Evolutionary conservation across 1,140 invertebrate species (phyloP).

Genomic region (Brachionus manjavacas): DNA sequence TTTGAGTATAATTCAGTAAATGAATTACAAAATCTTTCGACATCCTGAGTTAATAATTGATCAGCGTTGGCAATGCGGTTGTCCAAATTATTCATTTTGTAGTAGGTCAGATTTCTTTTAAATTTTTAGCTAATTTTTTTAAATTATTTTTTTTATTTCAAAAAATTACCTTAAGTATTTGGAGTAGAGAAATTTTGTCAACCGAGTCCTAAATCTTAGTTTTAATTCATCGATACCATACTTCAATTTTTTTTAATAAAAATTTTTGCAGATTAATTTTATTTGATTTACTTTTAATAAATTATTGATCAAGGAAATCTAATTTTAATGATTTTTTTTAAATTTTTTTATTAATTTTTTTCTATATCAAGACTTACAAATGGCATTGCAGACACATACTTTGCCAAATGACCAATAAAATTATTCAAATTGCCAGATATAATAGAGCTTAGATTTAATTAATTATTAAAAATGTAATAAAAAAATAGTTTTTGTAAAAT

Average conservation of each 20-base stretch:
- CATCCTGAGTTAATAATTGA: slow-evolving; percentile 88
- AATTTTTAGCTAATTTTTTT: slow-evolving; percentile 10
- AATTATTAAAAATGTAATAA: slow-evolving; percentile 5
- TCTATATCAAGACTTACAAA: slow-evolving; percentile 62
- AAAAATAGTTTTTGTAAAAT: background rate
- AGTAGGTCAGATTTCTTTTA: slow-evolving; percentile 86
- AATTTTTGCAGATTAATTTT: background rate
- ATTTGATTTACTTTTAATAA: slow-evolving; percentile 67
- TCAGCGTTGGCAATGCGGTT: slow-evolving; percentile 90
- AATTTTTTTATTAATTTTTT: too few relatives aligned
- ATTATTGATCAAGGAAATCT: slow-evolving; percentile 79
- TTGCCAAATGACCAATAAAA: slow-evolving; percentile 71
- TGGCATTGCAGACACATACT: slow-evolving; percentile 75
- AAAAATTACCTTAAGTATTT: slow-evolving; percentile 79
- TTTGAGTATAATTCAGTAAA: slow-evolving; percentile 92
- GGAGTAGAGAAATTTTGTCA: slow-evolving; percentile 78
- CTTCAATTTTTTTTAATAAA: slow-evolving; percentile 50
- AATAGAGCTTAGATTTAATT: slow-evolving; percentile 71
- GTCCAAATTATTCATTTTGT: slow-evolving; percentile 92
- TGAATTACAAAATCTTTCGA: slow-evolving; percentile 93
- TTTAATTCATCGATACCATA: slow-evolving; percentile 89
- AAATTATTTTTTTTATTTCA: background rate
- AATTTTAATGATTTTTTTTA: slow-evolving; percentile 21
- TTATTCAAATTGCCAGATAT: slow-evolving; percentile 74
- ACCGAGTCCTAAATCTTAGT: slow-evolving; percentile 77